phyloP scores from a whole-genome alignment of 2,113 vertebrate species.

The Amphiprion percula region DNA sequence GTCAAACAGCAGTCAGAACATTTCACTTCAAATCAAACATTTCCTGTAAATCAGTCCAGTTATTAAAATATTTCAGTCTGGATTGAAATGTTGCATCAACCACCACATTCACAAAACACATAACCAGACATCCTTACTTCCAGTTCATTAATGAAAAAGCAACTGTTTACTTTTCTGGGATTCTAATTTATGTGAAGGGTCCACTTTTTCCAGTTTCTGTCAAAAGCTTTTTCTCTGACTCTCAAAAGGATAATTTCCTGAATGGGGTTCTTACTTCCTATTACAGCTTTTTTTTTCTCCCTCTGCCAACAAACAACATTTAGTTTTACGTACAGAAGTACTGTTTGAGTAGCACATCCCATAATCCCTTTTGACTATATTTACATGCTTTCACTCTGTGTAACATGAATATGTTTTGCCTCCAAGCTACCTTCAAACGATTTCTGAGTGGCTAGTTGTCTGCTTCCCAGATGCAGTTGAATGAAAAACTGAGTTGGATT shows the following conservation, averaged over 20 bases:
- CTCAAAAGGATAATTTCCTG: not conserved
- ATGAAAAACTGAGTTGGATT: slow-evolving; percentile 10
- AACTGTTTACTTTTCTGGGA: not conserved
- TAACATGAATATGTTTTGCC: not conserved
- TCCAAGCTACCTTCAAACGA: not conserved
- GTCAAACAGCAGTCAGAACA: not conserved
- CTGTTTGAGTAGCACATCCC: not conserved
- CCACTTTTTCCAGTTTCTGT: not conserved
- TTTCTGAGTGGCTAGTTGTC: not conserved
- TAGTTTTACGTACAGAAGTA: not conserved
- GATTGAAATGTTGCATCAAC: not conserved
- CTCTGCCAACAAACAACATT: not conserved
- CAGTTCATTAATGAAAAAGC: not conserved
- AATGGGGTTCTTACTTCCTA: not conserved
- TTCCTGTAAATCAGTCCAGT: too few relatives aligned
- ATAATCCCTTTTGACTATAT: not conserved
- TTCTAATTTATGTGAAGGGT: not conserved
- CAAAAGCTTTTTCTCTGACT: too few relatives aligned
- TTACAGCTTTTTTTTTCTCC: not conserved
- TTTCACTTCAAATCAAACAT: not conserved
- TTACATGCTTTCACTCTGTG: slow-evolving; percentile 9
- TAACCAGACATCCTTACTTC: too few relatives aligned
- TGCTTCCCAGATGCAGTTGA: not conserved
- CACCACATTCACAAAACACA: not conserved
- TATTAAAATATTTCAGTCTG: not conserved